These are phyloP conservation scores for Drosophila tani DNA, from an alignment of 1,140 invertebrate genomes.

Conservation along the genomic window DNA sequence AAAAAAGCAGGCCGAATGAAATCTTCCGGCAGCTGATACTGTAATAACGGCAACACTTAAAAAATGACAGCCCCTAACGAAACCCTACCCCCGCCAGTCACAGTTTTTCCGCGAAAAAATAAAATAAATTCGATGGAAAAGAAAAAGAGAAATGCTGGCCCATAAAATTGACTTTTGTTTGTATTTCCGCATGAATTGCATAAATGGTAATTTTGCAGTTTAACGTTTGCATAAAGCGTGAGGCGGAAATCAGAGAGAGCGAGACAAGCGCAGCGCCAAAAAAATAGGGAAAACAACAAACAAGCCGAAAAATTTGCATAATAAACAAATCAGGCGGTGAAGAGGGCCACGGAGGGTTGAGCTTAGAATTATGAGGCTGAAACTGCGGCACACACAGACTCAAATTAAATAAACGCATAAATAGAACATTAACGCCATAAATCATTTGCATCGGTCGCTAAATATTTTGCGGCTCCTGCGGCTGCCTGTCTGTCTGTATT, in stretches of 20 bases:
- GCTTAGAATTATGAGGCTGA: slow-evolving; percentile 63
- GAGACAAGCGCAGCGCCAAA: slow-evolving; percentile 33
- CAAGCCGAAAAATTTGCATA: slow-evolving; percentile 58
- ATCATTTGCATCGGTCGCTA: slow-evolving; percentile 71
- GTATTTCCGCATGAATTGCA: slow-evolving; percentile 83
- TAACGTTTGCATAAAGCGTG: slow-evolving; percentile 66
- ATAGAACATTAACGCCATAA: slow-evolving; percentile 82
- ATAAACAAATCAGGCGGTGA: slow-evolving; percentile 55
- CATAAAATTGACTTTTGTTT: slow-evolving; percentile 83
- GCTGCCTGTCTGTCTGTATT: slow-evolving; percentile 14
- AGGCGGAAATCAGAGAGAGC: slow-evolving; percentile 8
- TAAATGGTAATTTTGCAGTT: slow-evolving; percentile 83
- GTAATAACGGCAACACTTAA: slow-evolving; percentile 79
- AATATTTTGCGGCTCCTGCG: slow-evolving; percentile 67
- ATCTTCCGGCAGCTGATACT: slow-evolving; percentile 77
- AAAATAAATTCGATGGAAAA: slow-evolving; percentile 31
- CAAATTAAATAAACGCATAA: slow-evolving; percentile 81
- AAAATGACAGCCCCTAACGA: slow-evolving; percentile 54
- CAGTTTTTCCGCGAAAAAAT: slow-evolving; percentile 30
- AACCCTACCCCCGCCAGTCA: slow-evolving; percentile 7
- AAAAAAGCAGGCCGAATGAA: slow-evolving; percentile 59
- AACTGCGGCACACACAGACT: slow-evolving; percentile 37
- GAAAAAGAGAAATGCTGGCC: slow-evolving; percentile 35
- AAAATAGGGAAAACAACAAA: slow-evolving; percentile 48
- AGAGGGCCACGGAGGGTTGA: slow-evolving; percentile 7